Evolutionary conservation across 1,140 invertebrate species (phyloP), one percentile per base, ranked within the genome.

Genomic region (Cepaea nemoralis): DNA sequence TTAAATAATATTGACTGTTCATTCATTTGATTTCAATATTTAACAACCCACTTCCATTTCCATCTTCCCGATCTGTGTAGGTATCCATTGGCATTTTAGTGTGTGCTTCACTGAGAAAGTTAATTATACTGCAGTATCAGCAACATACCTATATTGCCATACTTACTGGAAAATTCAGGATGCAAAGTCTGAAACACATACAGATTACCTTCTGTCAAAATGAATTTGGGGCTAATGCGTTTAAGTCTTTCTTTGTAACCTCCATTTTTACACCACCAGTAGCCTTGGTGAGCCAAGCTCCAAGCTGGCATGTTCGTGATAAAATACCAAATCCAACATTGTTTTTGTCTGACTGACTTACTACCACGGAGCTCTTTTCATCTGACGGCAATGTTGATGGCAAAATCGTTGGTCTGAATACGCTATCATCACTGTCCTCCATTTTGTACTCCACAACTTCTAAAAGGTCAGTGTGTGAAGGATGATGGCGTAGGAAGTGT

Each of bases 241-340:
- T 77, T 33, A 77, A 77, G 42, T 77, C 75, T 63, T 77, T 77
- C 55, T 63, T 59, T 8, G 75, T 63, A 37, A 77, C 75, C 24
- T 50, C 33, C 5, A 77, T 3, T 63, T 77, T 77, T 31, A 22
- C 75, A 63, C 75, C 75, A 0, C 66, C 75, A 63, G 75, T 77
- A 16, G 75, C 75, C 27, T 77, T 63, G 12, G 48, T 63, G 33
- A 77, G 24, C 75, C 75, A 77, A 22, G 75, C 50, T n/a, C 75
- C 75, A 39, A 77, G 66, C 75, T 39, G 48, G 6, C 75, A 31
- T 39, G 75, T 77, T 27, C 35, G 50, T 31, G 75, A 35, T 5
- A 77, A 50, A 19, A 77, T 19, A 40, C 75, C 35, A n/a, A 77
- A 66, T 24, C 71, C 71, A 12, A 35, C 48, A 33, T 33, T 35